Base-by-base conservation (phyloP, 2,888 invertebrate genomes). In the Eupithecia inturbata region DNA sequence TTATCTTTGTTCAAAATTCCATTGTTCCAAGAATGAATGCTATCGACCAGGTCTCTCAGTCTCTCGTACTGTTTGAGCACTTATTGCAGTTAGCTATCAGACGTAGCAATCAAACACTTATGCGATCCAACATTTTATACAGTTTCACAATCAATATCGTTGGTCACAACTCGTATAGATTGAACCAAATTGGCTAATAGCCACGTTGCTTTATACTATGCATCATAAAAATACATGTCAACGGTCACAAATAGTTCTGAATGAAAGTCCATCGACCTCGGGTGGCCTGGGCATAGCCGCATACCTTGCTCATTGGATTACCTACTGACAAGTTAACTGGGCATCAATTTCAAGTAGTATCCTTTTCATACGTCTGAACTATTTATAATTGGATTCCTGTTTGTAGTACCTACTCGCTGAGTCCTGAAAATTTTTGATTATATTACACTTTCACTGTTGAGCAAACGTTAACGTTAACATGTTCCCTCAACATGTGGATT, bases 211-310 rank as follows among this genome's bases (percentile, higher is more conserved):
- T 82, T 83, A 75, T 79, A 78, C 78, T 75, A 76, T 75, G 78
- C 83, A 82, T 82, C 80, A 80, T 82, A 82, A 83, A 82, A 66
- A 84, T 78, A 31, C 67, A 82, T 81, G 83, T 81, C 82, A 81
- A 82, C 82, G 81, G 80, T 81, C 77, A 81, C 72, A 71, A 73
- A 76, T 74, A 72, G 78, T 80, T 82, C 82, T 85, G 84, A 86
- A 85, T 85, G 86, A 82, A 83, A 87, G 88, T 87, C 79, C 86
- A 77, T 84, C 84, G 87, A 89, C 88, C 89, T 80, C 83, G 82
- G 82, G 83, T 89, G 90, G 89, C 90, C 88, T 89, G 88, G 88
- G 89, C 90, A 89, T 89, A 88, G 88, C 85, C 83, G 82, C 80
- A 80, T 81, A 81, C 74, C 73, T 77, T 72, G 64, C 68, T 73